A percentile compares a stretch with the other conserved stretches of the same genome.
These are phyloP conservation scores for Melanotaenia duboulayi DNA, from an alignment of 2,113 vertebrate species.

Conservation along the genomic window DNA sequence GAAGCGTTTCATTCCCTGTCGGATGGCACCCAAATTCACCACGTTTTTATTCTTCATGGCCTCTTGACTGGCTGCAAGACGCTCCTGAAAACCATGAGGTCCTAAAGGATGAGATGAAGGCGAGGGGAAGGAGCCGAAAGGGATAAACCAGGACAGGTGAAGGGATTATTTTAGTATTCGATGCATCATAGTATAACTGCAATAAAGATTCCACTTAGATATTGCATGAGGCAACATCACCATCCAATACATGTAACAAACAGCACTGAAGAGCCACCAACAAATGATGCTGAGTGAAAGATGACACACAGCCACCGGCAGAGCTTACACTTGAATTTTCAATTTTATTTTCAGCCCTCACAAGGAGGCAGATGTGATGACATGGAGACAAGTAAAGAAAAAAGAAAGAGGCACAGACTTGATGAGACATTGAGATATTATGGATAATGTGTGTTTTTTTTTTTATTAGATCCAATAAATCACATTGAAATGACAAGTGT, in stretches of 20 bases:
- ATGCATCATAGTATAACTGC: not conserved
- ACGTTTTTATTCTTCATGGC: constrained; percentile 96
- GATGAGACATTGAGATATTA: not conserved
- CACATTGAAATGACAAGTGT: constrained; percentile 52
- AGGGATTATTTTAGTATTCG: constrained; percentile 12
- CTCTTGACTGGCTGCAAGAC: constrained; percentile 91
- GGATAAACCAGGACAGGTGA: constrained; percentile 7
- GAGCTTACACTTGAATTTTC: constrained; percentile 59
- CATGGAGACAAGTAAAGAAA: not conserved
- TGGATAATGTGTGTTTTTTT: not conserved
- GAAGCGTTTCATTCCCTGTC: constrained; percentile 99
- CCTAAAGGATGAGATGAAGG: constrained; percentile 79
- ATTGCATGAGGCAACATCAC: constrained; percentile 49
- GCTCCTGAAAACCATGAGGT: constrained; percentile 95
- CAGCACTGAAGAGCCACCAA: constrained; percentile 55
- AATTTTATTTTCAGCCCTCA: not conserved
- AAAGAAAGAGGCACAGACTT: not conserved
- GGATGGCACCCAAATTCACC: constrained; percentile 96
- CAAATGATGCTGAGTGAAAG: constrained; percentile 65
- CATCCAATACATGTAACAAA: constrained; percentile 54
- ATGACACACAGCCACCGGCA: constrained; percentile 61
- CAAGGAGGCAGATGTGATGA: not conserved
- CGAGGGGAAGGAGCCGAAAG: not conserved
- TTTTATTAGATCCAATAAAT: not conserved
- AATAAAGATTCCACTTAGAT: constrained; percentile 10